Evolutionary conservation across 2,113 vertebrate genomes (phyloP).

Genomic region (Greenwoodochromis staneri): DNA sequence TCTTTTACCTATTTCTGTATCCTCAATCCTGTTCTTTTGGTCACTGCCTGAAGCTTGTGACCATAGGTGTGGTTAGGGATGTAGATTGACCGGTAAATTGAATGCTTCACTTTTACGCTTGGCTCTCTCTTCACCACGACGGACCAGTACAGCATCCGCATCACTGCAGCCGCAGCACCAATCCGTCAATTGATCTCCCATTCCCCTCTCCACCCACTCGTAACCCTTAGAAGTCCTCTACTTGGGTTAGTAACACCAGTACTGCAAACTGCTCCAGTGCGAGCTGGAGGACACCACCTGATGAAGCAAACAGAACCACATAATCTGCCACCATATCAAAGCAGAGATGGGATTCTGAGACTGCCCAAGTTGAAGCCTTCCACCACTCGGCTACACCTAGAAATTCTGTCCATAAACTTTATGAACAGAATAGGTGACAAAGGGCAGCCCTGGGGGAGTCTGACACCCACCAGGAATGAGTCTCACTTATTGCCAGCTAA

Average conservation of each 20-base stretch:
- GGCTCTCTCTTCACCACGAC: background rate
- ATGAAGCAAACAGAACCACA: background rate
- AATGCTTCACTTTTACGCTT: background rate
- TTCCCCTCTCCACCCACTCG: background rate
- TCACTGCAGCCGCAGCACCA: background rate
- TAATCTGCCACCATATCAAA: background rate
- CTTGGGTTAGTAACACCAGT: background rate
- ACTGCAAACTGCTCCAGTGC: background rate
- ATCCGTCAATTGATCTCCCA: fast-evolving
- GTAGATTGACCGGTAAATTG: background rate
- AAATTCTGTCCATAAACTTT: background rate
- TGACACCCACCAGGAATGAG: background rate
- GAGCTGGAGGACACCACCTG: background rate
- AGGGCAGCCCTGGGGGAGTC: background rate
- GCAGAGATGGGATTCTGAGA: background rate
- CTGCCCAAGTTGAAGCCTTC: background rate
- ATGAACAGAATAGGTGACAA: background rate
- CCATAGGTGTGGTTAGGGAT: background rate
- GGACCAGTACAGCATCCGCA: background rate
- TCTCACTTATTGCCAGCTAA: background rate
- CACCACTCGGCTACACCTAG: background rate
- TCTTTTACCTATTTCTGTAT: background rate
- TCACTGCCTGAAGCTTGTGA: background rate
- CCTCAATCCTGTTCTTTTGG: background rate
- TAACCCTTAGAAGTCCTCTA: background rate